phyloP scores from a whole-genome alignment of 2,113 vertebrate genomes.

The Ochotona princeps region DNA sequence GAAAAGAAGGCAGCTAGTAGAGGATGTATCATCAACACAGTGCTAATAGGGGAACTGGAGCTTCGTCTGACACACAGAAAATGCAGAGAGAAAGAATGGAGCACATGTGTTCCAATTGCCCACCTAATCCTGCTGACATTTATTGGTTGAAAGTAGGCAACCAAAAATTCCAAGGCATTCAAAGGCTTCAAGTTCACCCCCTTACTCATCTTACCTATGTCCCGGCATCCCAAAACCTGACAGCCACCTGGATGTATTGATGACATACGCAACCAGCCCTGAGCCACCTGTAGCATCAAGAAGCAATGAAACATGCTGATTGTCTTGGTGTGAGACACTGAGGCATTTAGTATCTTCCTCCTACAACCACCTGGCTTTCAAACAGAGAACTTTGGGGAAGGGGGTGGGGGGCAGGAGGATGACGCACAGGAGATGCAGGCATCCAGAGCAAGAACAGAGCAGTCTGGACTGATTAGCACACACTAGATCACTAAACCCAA shows the following conservation, averaged over 20 bases:
- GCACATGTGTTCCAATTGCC: background rate
- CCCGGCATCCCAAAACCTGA: accelerated
- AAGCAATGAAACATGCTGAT: accelerated
- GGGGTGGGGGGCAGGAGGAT: no score
- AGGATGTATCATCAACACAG: background rate
- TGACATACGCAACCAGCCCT: background rate
- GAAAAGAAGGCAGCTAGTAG: background rate
- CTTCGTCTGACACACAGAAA: background rate
- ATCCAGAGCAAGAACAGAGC: no score
- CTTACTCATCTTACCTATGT: background rate
- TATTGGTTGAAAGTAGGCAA: background rate
- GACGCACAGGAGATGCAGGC: no score
- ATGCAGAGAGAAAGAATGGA: background rate
- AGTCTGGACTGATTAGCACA: background rate
- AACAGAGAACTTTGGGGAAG: background rate
- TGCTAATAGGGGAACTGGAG: background rate
- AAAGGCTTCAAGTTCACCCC: background rate
- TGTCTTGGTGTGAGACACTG: accelerated
- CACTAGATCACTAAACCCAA: background rate
- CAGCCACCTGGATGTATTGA: background rate
- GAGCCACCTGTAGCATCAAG: no score
- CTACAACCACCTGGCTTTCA: accelerated
- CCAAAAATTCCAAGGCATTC: background rate
- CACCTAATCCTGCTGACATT: background rate
- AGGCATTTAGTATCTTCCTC: background rate